These are phyloP conservation scores for Drosophila suboccidentalis DNA, from an alignment of 2,888 invertebrate genomes.

Conservation along the genomic window DNA sequence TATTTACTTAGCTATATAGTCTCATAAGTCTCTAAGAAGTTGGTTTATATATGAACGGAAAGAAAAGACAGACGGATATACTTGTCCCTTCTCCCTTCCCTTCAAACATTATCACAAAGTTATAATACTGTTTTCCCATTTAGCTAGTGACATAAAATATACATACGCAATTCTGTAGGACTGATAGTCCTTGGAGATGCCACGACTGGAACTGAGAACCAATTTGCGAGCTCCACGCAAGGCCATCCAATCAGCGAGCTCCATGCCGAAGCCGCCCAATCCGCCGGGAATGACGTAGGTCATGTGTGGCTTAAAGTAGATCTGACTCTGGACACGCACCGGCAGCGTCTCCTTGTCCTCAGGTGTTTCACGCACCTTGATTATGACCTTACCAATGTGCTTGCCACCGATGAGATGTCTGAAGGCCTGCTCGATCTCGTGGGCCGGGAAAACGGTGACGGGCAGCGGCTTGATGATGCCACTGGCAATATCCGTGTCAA, in stretches of 20 bases:
- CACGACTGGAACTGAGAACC: conserved; percentile 92
- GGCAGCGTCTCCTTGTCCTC: conserved; percentile 72
- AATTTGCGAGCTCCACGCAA: conserved; percentile 92
- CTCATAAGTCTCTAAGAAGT: no score
- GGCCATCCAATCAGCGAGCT: conserved; percentile 94
- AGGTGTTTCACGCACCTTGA: conserved; percentile 83
- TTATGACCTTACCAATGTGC: conserved; percentile 91
- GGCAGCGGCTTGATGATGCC: conserved; percentile 91
- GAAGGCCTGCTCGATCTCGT: conserved; percentile 91
- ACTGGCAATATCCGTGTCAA: conserved; percentile 88
- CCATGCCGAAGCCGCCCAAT: conserved; percentile 96
- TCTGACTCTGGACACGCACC: conserved; percentile 75
- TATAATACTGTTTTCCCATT: no score
- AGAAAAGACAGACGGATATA: no score
- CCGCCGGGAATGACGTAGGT: conserved; percentile 91
- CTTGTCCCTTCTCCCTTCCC: no score
- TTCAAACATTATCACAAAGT: no score
- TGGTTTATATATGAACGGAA: no score
- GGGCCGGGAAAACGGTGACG: conserved; percentile 88
- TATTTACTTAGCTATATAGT: no score
- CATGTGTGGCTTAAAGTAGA: conserved; percentile 80
- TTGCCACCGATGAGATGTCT: conserved; percentile 89
- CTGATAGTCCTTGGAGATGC: conserved; percentile 94
- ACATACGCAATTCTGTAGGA: conserved; percentile 89
- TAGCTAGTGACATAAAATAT: background rate